These are phyloP conservation scores for Nipponacmea schrenckii DNA, from an alignment of 2,888 invertebrate species.

Conservation along the genomic window DNA sequence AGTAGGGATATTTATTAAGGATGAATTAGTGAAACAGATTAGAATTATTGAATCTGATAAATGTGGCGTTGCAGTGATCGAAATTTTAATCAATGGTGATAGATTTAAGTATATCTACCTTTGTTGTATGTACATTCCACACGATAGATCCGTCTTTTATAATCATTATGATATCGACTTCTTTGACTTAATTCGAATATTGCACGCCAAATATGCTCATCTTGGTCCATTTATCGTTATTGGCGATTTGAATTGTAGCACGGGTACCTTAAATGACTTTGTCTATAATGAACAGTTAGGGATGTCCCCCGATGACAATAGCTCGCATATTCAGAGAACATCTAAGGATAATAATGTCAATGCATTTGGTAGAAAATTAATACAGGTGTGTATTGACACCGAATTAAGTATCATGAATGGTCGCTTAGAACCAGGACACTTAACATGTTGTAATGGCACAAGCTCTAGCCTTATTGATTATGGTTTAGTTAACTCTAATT, in stretches of 20 bases:
- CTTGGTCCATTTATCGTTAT: background rate
- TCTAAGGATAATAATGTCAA: too few species aligned
- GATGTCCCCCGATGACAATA: too few species aligned
- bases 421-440: background rate
- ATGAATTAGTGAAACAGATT: background rate
- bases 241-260: background rate
- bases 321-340: too few species aligned
- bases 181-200: background rate
- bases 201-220: background rate
- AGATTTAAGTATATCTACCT: too few species aligned
- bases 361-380: too few species aligned
- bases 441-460: background rate
- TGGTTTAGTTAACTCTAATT: background rate
- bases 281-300: background rate
- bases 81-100: background rate
- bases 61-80: background rate
- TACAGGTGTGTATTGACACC: background rate
- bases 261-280: background rate
- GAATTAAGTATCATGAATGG: background rate
- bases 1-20: background rate
- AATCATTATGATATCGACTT: background rate
- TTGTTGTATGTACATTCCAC: background rate
- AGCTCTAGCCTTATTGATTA: background rate
- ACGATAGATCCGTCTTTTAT: background rate
- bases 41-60: background rate